phyloP scores from a whole-genome alignment of 2,113 vertebrate genomes.

The Engraulis encrasicolus region DNA sequence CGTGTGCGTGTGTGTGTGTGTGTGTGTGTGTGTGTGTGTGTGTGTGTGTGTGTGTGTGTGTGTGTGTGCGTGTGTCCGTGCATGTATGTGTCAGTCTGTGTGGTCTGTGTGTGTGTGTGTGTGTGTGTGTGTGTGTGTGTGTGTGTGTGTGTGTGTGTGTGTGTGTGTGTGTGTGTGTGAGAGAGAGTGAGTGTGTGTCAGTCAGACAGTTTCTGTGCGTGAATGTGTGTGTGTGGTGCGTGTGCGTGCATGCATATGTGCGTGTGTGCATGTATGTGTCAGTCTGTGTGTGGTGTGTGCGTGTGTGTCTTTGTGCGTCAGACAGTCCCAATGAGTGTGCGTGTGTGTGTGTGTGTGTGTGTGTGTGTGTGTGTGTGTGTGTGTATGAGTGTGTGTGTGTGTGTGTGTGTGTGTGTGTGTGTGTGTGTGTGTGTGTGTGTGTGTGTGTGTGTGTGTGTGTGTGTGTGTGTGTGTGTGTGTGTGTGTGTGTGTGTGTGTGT shows the following conservation, averaged over 20 bases:
- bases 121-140: neutral
- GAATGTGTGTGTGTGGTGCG: constrained; percentile 7
- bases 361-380: neutral
- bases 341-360: neutral
- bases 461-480: neutral
- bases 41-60: neutral
- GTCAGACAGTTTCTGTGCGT: too few species aligned
- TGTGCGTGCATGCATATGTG: neutral
- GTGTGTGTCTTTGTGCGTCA: neutral
- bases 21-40: neutral
- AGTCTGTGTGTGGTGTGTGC: neutral
- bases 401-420: neutral
- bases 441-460: too few species aligned
- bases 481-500: neutral
- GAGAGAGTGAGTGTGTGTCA: neutral
- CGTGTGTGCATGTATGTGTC: neutral
- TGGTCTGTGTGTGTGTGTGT: neutral
- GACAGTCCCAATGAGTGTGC: too few species aligned
- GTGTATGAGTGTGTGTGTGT: neutral
- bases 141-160: neutral
- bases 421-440: too few species aligned
- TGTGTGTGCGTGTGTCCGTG: neutral
- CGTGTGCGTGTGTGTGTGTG: neutral
- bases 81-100: constrained; percentile 14
- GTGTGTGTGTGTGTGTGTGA: neutral